Conservation (phyloP, 2,888 invertebrate species). For the Acleris emargana region DNA sequence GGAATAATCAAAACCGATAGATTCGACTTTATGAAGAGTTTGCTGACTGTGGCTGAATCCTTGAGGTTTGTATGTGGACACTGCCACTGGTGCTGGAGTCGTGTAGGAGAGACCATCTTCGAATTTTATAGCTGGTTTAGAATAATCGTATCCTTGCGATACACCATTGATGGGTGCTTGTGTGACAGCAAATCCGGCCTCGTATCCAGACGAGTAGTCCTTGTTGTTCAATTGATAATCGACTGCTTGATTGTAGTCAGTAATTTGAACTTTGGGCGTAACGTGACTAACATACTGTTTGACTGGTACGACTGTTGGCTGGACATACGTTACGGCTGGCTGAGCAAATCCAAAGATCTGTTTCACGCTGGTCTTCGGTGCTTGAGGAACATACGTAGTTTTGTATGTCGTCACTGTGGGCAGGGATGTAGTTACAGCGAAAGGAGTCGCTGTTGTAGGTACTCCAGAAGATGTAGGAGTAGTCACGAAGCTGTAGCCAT, state of each 20-base stretch:
- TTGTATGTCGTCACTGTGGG: conserved; percentile 63
- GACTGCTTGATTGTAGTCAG: conserved; percentile 59
- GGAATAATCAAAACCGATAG: conserved; percentile 63
- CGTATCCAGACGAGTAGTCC: conserved; percentile 42
- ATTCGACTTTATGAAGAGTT: conserved; percentile 62
- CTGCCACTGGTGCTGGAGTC: conserved; percentile 62
- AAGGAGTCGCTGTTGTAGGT: conserved; percentile 72
- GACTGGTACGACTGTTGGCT: conserved; percentile 63
- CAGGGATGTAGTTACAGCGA: conserved; percentile 66
- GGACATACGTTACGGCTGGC: conserved; percentile 72
- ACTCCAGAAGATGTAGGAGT: conserved; percentile 74
- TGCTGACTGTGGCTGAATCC: conserved; percentile 65
- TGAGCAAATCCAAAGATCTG: conserved; percentile 75
- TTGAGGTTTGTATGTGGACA: conserved; percentile 68
- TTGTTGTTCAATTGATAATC: conserved; percentile 56
- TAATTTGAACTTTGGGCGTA: conserved; percentile 58
- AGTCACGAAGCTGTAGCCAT: conserved; percentile 67
- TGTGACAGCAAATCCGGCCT: conserved; percentile 14
- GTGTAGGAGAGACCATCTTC: conserved; percentile 68
- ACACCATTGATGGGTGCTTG: conserved; percentile 38
- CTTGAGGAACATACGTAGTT: conserved; percentile 68
- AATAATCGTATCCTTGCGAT: conserved; percentile 62
- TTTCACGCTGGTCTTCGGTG: conserved; percentile 69
- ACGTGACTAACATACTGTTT: conserved; percentile 50
- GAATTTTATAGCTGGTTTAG: conserved; percentile 67